Evolutionary conservation across 2,888 invertebrate species (phyloP), one percentile per base, ranked within the genome.

Genomic region (Drosophila meridionalis): DNA sequence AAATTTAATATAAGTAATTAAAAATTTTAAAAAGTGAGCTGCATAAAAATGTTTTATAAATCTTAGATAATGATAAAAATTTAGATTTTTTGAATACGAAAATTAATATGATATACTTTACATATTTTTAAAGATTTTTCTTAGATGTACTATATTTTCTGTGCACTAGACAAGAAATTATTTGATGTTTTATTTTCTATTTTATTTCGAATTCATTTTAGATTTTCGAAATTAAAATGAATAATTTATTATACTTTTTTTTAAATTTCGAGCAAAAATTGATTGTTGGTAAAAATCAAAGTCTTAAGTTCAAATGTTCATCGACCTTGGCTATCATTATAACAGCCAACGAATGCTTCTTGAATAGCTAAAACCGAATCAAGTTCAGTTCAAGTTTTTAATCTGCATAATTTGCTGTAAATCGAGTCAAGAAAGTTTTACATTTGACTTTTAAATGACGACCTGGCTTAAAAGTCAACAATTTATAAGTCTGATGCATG

Each of bases 381-480:
- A 82, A 87, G 72, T 70, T 79, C 67, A 87, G 72, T 61, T 84
- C 70, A 71, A 52, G 56, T 57, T 62, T n/a, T 42, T n/a, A 74
- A 69, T 68, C 57, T 68, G 42, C 68, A 79, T 74, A 48, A 83
- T 68, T 71, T 26, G 7, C 30, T 63, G 48, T 47, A 66, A 78
- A 57, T 70, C 53, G 73, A 68, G 50, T 59, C 69, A 73, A 72
- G 83, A 88, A 73, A 80, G 78, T 83, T 65, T 60, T 43, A 20
- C 61, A 84, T 84, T 89, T 86, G 89, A 74, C 72, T 84, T 84
- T 80, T 57, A 89, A 84, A 84, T 84, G 55, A 65, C 42, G 58
- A 57, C 50, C 12, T 34, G 38, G 47, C 64, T 64, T 65, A 58
- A 65, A n/a, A 59, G 42, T 38, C n/a, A 57, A 53, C 30, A 62